phyloP scores from a whole-genome alignment of 1,140 invertebrate genomes.

The Ooceraea biroi region DNA sequence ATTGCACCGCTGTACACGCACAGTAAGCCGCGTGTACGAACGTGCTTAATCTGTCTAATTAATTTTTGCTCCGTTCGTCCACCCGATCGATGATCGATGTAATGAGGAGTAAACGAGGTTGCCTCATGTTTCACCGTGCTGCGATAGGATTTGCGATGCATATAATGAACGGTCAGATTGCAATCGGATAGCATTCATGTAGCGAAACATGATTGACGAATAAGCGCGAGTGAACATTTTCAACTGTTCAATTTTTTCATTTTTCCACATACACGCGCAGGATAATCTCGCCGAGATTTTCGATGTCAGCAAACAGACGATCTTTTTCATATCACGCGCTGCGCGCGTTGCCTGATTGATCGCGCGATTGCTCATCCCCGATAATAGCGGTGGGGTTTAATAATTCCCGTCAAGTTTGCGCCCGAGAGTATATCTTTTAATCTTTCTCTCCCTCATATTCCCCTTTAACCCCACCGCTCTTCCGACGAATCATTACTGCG shows the following conservation, averaged over 20 bases:
- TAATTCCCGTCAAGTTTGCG: not conserved
- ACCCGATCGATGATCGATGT: slow-evolving; percentile 41
- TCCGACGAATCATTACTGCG: not conserved
- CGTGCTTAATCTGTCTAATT: slow-evolving; percentile 63
- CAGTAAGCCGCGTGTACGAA: slow-evolving; percentile 45
- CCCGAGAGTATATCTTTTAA: not conserved
- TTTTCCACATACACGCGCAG: too few species aligned
- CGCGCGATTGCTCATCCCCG: too few species aligned
- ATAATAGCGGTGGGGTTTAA: not conserved
- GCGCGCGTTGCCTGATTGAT: too few species aligned
- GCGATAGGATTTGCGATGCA: slow-evolving; percentile 6
- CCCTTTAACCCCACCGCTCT: not conserved
- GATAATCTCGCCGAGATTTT: too few species aligned
- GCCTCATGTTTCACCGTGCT: slow-evolving; percentile 42
- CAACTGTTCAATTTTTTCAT: not conserved
- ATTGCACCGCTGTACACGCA: slow-evolving; percentile 69
- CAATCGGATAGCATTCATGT: slow-evolving; percentile 33
- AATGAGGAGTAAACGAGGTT: slow-evolving; percentile 57
- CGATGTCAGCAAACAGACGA: too few species aligned
- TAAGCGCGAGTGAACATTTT: slow-evolving; percentile 12
- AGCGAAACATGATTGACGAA: slow-evolving; percentile 4
- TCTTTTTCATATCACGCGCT: too few species aligned
- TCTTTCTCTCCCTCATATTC: not conserved
- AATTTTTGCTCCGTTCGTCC: slow-evolving; percentile 51
- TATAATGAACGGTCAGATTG: slow-evolving; percentile 31